These are phyloP conservation scores for Nymphicus hollandicus DNA, from an alignment of 2,113 vertebrate genomes.

Conservation along the genomic window DNA sequence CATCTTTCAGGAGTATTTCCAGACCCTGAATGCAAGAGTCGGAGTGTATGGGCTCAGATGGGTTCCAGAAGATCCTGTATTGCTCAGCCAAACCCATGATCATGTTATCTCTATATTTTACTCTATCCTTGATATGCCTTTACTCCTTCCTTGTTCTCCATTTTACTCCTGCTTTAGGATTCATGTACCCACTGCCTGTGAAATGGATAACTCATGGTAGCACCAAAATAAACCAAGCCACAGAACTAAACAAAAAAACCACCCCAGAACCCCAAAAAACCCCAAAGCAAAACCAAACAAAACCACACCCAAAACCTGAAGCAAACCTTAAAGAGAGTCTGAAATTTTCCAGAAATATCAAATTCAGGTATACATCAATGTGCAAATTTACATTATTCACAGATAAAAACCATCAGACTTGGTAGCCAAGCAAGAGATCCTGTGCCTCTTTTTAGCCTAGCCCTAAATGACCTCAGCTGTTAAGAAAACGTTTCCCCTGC, in stretches of 20 bases:
- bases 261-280: neutral
- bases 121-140: neutral
- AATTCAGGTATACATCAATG: neutral
- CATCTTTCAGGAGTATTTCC: neutral
- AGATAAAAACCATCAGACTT: neutral
- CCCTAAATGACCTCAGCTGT: neutral
- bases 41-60: neutral
- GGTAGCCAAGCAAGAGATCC: neutral
- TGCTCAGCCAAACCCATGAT: neutral
- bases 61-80: neutral
- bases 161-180: neutral
- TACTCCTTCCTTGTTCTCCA: neutral
- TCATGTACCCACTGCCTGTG: neutral
- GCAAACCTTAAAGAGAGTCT: neutral
- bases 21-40: neutral
- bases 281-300: neutral
- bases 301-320: rapidly evolving
- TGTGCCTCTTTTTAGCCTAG: neutral
- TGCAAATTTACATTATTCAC: neutral
- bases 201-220: neutral
- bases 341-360: neutral
- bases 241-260: neutral
- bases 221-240: neutral
- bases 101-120: neutral
- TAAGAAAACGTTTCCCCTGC: neutral